Evolutionary conservation across 2,113 vertebrate species (phyloP).

Genomic region (Daubentonia madagascariensis): DNA sequence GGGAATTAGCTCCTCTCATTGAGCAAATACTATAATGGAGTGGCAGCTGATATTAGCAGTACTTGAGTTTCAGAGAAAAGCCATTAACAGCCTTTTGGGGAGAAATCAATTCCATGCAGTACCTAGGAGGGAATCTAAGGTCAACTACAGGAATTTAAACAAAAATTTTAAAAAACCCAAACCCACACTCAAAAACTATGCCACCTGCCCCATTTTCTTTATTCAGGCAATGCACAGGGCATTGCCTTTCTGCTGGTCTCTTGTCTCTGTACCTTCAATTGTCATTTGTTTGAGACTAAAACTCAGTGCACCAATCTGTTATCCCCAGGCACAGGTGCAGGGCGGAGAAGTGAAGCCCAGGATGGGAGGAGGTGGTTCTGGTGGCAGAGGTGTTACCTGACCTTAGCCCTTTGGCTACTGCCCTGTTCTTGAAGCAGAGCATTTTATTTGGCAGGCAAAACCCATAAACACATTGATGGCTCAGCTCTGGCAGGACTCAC

Average conservation of each 20-base stretch:
- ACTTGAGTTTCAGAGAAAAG: conserved; percentile 45
- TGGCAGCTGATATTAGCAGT: background rate
- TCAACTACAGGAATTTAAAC: conserved; percentile 31
- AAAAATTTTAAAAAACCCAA: background rate
- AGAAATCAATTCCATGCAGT: conserved; percentile 25
- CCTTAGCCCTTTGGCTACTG: too few species aligned
- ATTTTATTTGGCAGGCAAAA: background rate
- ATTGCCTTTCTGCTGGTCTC: background rate
- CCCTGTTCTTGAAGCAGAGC: background rate
- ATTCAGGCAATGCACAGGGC: background rate
- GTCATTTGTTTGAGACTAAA: background rate
- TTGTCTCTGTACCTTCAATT: accelerated
- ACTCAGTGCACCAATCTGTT: background rate
- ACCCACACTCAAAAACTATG: background rate
- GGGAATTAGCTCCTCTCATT: conserved; percentile 35
- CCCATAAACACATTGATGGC: background rate
- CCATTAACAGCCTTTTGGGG: conserved; percentile 31
- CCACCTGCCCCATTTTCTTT: background rate
- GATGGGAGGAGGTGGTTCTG: background rate
- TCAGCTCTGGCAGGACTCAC: background rate
- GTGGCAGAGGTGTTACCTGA: background rate
- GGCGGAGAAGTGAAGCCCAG: background rate
- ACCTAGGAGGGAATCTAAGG: conserved; percentile 44
- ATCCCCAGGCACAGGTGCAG: background rate
- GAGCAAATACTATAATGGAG: conserved; percentile 49